Percentiles rank a stretch among this genome's conserved stretches.
Evolutionary conservation across 1,140 invertebrate species (phyloP).

Genomic region (Melipona quadrifasciata): DNA sequence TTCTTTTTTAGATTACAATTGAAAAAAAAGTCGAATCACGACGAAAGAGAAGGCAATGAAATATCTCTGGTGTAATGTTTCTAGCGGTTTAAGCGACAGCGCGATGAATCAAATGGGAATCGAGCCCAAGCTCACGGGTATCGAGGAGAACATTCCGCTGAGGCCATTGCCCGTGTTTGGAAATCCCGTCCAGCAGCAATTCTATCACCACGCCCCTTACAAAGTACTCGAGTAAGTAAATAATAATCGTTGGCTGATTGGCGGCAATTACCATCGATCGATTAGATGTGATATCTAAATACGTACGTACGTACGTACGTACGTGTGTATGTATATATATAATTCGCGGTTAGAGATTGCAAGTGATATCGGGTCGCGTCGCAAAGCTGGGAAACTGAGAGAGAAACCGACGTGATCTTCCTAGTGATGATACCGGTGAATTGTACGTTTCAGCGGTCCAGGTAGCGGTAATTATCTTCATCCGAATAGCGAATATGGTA

Average conservation of each 20-base stretch:
- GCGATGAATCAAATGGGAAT: conserved; percentile 76
- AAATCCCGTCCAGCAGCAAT: conserved; percentile 83
- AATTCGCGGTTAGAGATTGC: background rate
- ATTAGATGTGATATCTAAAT: too few species aligned
- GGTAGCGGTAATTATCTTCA: conserved; percentile 82
- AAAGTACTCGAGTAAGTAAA: conserved; percentile 88
- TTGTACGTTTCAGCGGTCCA: conserved; percentile 82
- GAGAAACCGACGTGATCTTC: background rate
- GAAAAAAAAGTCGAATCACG: too few species aligned
- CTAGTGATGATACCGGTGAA: conserved; percentile 22
- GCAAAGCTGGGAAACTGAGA: background rate
- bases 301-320: too few species aligned
- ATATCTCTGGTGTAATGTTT: background rate
- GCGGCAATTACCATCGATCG: background rate
- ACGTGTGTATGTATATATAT: background rate
- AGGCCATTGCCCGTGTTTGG: conserved; percentile 88
- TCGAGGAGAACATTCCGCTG: conserved; percentile 89
- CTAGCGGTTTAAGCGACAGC: conserved; percentile 75
- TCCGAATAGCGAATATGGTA: conserved; percentile 82
- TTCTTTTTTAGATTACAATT: too few species aligned
- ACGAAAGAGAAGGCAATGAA: too few species aligned
- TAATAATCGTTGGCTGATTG: background rate
- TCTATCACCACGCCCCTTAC: conserved; percentile 77
- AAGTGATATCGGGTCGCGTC: background rate
- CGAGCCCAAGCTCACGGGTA: conserved; percentile 75